Evolutionary conservation across 2,113 vertebrate species (phyloP).

Genomic region (Monopterus albus): DNA sequence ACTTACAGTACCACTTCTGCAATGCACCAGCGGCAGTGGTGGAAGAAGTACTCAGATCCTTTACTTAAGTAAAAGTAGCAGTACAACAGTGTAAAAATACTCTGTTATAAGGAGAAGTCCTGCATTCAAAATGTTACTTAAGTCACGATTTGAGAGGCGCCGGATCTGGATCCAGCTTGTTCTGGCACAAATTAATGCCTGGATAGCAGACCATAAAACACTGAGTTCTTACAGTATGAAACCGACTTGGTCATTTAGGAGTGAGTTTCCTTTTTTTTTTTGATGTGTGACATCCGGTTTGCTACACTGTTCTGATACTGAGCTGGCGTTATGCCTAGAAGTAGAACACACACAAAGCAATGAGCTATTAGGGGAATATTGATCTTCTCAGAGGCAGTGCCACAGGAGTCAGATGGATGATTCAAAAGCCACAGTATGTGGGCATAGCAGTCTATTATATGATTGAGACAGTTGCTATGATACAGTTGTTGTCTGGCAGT

Average conservation of each 20-base stretch:
- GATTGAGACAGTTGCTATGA: conserved; percentile 17
- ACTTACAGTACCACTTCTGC: too few species aligned
- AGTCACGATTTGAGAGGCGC: too few species aligned
- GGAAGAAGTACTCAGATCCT: too few species aligned
- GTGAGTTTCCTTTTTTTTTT: neutral
- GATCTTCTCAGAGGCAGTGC: conserved; percentile 41
- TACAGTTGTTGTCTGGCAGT: conserved; percentile 11
- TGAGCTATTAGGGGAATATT: conserved; percentile 58
- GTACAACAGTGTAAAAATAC: too few species aligned
- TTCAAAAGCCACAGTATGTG: conserved; percentile 40
- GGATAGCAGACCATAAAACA: too few species aligned
- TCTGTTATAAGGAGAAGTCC: too few species aligned
- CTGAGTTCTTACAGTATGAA: too few species aligned
- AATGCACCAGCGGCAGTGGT: too few species aligned
- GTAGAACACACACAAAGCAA: conserved; percentile 44
- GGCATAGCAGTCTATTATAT: conserved; percentile 41
- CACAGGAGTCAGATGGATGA: conserved; percentile 37
- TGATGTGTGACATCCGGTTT: conserved; percentile 32
- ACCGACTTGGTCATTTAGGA: neutral
- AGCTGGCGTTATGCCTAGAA: conserved; percentile 44
- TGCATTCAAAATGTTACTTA: too few species aligned
- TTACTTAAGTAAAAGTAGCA: too few species aligned
- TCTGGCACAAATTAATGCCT: too few species aligned
- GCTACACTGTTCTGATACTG: conserved; percentile 26
- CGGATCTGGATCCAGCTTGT: too few species aligned